A percentile compares a stretch with the other conserved stretches of the same genome.
phyloP scores from a whole-genome alignment of 2,113 vertebrate genomes.

The Conger conger region DNA sequence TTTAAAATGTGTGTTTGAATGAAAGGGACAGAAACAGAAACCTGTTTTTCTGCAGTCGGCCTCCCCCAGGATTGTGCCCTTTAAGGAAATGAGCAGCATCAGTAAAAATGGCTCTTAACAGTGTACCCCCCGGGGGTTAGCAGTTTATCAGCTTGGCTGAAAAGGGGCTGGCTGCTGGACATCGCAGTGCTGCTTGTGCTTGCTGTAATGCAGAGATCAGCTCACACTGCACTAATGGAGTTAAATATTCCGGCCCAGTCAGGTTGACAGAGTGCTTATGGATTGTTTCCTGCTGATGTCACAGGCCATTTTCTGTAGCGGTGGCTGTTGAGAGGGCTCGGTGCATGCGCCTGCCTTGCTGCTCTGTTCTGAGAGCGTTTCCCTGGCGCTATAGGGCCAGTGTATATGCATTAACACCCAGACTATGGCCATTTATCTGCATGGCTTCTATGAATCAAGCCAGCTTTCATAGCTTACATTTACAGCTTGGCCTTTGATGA shows the following conservation, averaged over 20 bases:
- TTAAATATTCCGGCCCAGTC: conserved; percentile 33
- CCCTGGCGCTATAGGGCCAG: conserved; percentile 19
- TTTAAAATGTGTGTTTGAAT: background rate
- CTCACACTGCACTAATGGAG: conserved; percentile 18
- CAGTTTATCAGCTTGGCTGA: conserved; percentile 5
- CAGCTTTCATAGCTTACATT: background rate
- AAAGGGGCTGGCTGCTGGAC: conserved; percentile 7
- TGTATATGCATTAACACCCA: background rate
- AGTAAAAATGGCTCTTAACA: background rate
- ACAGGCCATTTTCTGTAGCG: conserved; percentile 40
- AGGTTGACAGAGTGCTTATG: conserved; percentile 43
- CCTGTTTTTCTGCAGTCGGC: background rate
- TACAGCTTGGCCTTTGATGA: background rate
- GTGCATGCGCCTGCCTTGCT: background rate
- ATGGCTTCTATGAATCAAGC: background rate
- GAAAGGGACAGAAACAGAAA: background rate
- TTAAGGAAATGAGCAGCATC: background rate
- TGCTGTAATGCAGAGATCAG: background rate
- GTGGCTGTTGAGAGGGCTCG: background rate
- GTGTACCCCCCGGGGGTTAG: background rate
- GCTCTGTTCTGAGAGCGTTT: conserved; percentile 15
- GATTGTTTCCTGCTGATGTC: conserved; percentile 54
- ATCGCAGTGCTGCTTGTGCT: conserved; percentile 29
- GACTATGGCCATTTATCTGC: background rate
- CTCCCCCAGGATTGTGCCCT: background rate